Evolutionary conservation across 2,113 vertebrate genomes (phyloP).

Genomic region (Platichthys stellatus): DNA sequence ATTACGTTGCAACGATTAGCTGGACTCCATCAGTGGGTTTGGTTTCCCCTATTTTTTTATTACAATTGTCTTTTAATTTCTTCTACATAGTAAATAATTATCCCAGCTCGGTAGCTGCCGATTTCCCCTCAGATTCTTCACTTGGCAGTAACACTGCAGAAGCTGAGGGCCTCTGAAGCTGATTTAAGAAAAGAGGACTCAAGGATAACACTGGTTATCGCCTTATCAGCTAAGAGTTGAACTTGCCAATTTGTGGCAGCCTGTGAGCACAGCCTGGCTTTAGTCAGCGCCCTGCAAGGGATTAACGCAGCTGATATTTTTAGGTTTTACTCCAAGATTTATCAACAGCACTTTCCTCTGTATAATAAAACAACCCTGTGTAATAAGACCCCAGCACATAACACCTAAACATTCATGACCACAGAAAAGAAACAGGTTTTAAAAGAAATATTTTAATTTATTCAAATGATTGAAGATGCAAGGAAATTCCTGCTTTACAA

Average conservation of each 20-base stretch:
- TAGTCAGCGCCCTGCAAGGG: slow-evolving; percentile 51
- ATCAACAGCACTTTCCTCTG: slow-evolving; percentile 18
- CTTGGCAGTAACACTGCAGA: slow-evolving; percentile 14
- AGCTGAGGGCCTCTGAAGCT: slow-evolving; percentile 62
- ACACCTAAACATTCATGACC: slow-evolving; percentile 14
- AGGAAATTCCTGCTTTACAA: slow-evolving; percentile 52
- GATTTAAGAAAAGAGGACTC: slow-evolving; percentile 67
- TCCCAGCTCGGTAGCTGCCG: not conserved
- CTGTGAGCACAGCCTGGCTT: slow-evolving; percentile 36
- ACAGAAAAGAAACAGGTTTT: slow-evolving; percentile 36
- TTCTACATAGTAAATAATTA: not conserved
- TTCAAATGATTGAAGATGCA: slow-evolving; percentile 62
- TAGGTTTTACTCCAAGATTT: slow-evolving; percentile 64
- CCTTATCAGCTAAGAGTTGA: slow-evolving; percentile 74
- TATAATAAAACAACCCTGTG: slow-evolving; percentile 27
- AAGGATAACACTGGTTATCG: slow-evolving; percentile 73
- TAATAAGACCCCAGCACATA: not conserved
- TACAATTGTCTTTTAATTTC: not conserved
- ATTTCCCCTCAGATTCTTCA: not conserved
- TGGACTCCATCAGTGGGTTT: too few relatives aligned
- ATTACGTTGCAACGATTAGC: not conserved
- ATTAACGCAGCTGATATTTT: slow-evolving; percentile 64
- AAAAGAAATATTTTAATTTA: slow-evolving; percentile 77
- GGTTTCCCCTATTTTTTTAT: not conserved
- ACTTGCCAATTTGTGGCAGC: slow-evolving; percentile 45